Evolutionary conservation across 2,113 vertebrate species (phyloP).

Genomic region (Carollia perspicillata): DNA sequence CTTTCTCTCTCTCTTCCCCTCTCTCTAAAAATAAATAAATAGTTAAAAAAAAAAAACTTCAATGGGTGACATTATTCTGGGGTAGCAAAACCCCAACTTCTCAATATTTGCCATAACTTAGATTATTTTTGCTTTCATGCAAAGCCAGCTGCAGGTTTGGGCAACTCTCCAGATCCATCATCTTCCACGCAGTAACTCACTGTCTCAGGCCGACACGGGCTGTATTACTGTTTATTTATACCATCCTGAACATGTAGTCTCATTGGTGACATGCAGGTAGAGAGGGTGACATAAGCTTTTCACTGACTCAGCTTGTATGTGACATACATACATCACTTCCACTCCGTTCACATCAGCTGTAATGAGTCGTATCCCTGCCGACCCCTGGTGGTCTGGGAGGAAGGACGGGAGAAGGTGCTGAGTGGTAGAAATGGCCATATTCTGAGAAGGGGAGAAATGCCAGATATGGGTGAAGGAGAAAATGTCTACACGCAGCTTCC

Average conservation of each 20-base stretch:
- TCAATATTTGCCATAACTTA: not conserved
- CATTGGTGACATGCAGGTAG: not conserved
- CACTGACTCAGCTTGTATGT: not conserved
- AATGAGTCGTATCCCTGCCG: not conserved
- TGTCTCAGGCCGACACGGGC: not conserved
- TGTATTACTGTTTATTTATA: not conserved
- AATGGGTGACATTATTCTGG: not conserved
- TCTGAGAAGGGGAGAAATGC: not conserved
- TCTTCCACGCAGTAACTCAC: not conserved
- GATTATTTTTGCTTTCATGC: not conserved
- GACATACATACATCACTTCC: not conserved
- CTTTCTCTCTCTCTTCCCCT: no score
- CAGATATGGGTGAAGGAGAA: accelerated
- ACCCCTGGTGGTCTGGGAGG: not conserved
- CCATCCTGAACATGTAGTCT: not conserved
- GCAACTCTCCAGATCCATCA: not conserved
- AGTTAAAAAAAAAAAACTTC: no score
- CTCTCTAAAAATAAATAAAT: no score
- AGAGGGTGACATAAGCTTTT: not conserved
- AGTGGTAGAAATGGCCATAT: not conserved
- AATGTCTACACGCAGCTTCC: not conserved
- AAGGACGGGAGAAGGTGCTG: not conserved
- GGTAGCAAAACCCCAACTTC: not conserved
- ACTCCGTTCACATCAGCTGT: not conserved
- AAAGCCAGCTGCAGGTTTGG: not conserved